phyloP scores from a whole-genome alignment of 2,113 vertebrate genomes.

The Petroica traversi region DNA sequence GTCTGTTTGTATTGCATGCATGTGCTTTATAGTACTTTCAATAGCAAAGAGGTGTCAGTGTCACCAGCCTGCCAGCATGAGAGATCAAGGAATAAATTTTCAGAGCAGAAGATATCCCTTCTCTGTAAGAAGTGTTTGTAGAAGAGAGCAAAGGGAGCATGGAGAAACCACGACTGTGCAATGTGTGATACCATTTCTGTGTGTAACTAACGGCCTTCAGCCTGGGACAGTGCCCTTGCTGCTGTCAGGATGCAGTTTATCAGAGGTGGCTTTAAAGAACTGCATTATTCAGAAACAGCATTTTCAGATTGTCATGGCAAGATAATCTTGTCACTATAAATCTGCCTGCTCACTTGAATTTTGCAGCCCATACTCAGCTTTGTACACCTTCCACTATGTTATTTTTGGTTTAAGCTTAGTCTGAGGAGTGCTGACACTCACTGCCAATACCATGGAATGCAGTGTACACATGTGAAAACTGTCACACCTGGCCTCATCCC shows the following conservation, averaged over 20 bases:
- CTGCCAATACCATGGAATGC: neutral
- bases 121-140: conserved; percentile 8
- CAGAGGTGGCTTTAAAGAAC: neutral
- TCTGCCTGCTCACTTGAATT: neutral
- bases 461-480: accelerated
- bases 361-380: neutral
- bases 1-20: conserved; percentile 22
- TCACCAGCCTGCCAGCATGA: conserved; percentile 36
- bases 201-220: neutral
- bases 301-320: neutral
- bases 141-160: neutral
- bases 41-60: conserved; percentile 48
- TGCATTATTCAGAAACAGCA: neutral
- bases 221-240: neutral
- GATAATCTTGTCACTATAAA: neutral
- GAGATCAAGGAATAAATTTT: conserved; percentile 60
- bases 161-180: neutral
- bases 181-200: neutral
- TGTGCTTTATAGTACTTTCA: conserved; percentile 33
- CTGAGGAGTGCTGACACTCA: neutral
- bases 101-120: conserved; percentile 31
- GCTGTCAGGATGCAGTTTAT: neutral
- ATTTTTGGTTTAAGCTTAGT: neutral
- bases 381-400: neutral
- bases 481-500: neutral